Evolutionary conservation across 1,140 invertebrate species (phyloP).

Genomic region (Bemisia tabaci): DNA sequence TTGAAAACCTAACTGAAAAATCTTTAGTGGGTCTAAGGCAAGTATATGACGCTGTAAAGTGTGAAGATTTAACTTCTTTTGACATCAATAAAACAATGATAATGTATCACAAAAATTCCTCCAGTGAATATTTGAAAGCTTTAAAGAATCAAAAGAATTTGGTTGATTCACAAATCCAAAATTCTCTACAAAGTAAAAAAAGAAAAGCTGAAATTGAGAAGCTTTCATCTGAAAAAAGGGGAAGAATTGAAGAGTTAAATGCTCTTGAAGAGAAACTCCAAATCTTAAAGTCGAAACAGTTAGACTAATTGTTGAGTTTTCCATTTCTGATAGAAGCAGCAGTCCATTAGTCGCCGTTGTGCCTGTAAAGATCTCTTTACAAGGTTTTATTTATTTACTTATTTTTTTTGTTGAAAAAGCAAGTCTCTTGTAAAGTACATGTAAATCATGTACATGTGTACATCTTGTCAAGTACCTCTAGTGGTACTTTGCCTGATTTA

Average conservation of each 20-base stretch:
- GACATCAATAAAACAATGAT: neutral
- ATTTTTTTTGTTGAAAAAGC: too few relatives aligned
- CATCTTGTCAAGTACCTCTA: too few relatives aligned
- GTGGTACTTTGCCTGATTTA: too few relatives aligned
- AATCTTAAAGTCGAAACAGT: neutral
- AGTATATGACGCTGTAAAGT: conserved; percentile 16
- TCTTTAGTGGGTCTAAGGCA: conserved; percentile 18
- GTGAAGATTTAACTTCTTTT: neutral
- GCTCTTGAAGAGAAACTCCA: neutral
- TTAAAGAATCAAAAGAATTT: neutral
- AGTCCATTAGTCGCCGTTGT: too few relatives aligned
- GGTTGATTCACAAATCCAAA: neutral
- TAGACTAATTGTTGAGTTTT: too few relatives aligned
- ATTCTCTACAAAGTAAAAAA: neutral
- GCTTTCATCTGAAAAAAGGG: neutral
- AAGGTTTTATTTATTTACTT: too few relatives aligned
- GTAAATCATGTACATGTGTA: too few relatives aligned
- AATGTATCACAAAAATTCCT: neutral
- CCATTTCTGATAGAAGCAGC: too few relatives aligned
- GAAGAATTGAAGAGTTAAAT: neutral
- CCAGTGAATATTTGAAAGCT: neutral
- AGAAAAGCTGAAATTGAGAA: neutral
- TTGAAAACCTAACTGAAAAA: conserved; percentile 18
- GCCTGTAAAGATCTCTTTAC: too few relatives aligned
- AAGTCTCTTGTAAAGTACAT: too few relatives aligned